These are phyloP conservation scores for Spinibarbus caldwelli DNA, from an alignment of 2,797 vertebrate genomes.

Conservation along the genomic window DNA sequence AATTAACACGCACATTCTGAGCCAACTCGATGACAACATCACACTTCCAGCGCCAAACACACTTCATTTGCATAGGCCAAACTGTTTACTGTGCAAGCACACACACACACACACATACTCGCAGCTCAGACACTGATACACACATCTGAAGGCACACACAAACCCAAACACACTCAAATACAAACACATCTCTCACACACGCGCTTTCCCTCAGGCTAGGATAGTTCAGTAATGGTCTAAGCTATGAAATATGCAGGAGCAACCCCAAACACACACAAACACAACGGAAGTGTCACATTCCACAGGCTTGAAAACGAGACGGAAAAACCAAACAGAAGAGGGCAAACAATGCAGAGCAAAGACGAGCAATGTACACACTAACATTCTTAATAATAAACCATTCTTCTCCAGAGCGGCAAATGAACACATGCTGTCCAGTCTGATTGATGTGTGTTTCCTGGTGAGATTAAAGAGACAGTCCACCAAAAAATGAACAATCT, in stretches of 20 bases:
- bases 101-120: constrained; percentile 44
- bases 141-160: constrained; percentile 35
- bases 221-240: constrained; percentile 58
- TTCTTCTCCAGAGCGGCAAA: neutral
- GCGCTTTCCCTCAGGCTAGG: constrained; percentile 38
- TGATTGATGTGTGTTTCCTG: neutral
- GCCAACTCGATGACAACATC: constrained; percentile 16
- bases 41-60: constrained; percentile 22
- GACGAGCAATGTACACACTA: constrained; percentile 12
- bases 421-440: neutral
- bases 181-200: constrained; percentile 23
- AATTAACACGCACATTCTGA: constrained; percentile 8
- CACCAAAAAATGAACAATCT: neutral
- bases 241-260: constrained; percentile 76
- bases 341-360: constrained; percentile 49
- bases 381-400: constrained; percentile 18
- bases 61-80: constrained; percentile 42
- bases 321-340: constrained; percentile 64
- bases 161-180: constrained; percentile 25
- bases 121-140: constrained; percentile 30
- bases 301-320: constrained; percentile 62
- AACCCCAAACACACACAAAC: constrained; percentile 62
- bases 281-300: constrained; percentile 72
- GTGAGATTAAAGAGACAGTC: neutral
- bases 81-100: constrained; percentile 54